These are phyloP conservation scores for Esox niger DNA, from an alignment of 2,113 vertebrate genomes.

Conservation along the genomic window DNA sequence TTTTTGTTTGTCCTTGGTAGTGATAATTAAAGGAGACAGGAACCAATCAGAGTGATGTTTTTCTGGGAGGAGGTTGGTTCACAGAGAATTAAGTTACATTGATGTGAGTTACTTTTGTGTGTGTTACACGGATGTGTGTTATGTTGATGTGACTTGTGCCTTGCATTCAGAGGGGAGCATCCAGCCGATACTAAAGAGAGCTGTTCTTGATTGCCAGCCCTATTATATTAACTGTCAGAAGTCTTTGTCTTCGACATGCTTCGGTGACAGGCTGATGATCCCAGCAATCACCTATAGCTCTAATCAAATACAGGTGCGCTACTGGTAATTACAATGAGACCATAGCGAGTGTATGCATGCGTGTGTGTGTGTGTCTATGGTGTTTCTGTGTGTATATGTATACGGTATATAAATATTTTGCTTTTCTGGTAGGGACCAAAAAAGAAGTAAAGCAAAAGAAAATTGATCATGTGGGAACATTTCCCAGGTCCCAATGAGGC, in stretches of 20 bases:
- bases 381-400: background rate
- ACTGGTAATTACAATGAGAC: constrained; percentile 22
- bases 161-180: too few relatives aligned
- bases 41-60: background rate
- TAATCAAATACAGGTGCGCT: constrained; percentile 35
- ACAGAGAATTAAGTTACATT: background rate
- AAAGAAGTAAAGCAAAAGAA: too few relatives aligned
- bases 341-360: background rate
- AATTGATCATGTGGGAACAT: too few relatives aligned
- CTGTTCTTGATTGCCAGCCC: constrained; percentile 19
- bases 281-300: constrained; percentile 22
- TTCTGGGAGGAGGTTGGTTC: background rate
- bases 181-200: background rate
- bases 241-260: constrained; percentile 19
- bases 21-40: background rate
- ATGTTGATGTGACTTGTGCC: too few relatives aligned
- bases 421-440: too few relatives aligned
- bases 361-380: too few relatives aligned
- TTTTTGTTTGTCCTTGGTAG: background rate
- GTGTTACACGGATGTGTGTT: too few relatives aligned
- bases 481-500: too few relatives aligned
- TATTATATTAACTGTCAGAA: constrained; percentile 20
- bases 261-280: constrained; percentile 24
- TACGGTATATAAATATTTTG: constrained; percentile 19
- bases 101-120: too few relatives aligned